These are phyloP conservation scores for Schizopygopsis pylzovi DNA, from an alignment of 2,797 vertebrate genomes.

Conservation along the genomic window DNA sequence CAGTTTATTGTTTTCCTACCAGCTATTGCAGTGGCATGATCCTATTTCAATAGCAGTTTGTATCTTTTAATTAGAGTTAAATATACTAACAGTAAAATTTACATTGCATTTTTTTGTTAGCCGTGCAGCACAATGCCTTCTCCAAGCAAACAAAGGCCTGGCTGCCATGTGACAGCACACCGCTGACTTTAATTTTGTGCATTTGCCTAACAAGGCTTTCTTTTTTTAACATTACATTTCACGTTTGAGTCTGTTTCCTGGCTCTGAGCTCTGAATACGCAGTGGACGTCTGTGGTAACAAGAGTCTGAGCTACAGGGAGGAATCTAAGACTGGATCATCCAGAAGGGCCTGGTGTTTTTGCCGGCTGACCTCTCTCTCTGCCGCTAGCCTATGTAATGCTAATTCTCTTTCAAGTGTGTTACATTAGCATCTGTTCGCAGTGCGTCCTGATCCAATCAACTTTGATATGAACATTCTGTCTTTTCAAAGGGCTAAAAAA, in stretches of 20 bases:
- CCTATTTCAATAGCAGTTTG: neutral
- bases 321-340: slow-evolving; percentile 34
- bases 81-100: neutral
- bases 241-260: neutral
- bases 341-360: slow-evolving; percentile 31
- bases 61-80: neutral
- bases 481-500: slow-evolving; percentile 53
- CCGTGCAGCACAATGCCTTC: neutral
- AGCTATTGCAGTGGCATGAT: neutral
- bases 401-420: slow-evolving; percentile 56
- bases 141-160: neutral
- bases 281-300: slow-evolving; percentile 33
- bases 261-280: neutral
- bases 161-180: neutral
- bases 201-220: slow-evolving; percentile 3
- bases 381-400: slow-evolving; percentile 50
- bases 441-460: slow-evolving; percentile 43
- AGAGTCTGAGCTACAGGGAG: slow-evolving; percentile 30
- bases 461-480: slow-evolving; percentile 56
- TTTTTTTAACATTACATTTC: neutral
- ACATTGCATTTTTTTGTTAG: neutral
- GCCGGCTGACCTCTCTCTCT: slow-evolving; percentile 36
- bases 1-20: neutral
- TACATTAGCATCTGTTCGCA: slow-evolving; percentile 57
- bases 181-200: neutral